Conservation (phyloP, 2,797 vertebrate genomes). For the Podarcis lilfordi region DNA sequence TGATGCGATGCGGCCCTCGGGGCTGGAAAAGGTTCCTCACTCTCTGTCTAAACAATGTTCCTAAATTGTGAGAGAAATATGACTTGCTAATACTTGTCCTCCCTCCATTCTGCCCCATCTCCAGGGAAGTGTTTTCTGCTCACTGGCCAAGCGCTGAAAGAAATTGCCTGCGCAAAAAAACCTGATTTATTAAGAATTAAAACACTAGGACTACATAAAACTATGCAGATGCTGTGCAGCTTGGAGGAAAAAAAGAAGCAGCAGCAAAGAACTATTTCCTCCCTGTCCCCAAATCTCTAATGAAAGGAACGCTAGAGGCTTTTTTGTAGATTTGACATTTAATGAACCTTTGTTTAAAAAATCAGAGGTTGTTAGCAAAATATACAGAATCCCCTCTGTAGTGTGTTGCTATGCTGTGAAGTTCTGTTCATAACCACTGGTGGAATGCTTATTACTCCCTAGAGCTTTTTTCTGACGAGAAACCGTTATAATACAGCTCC, state of each 20-base stretch:
- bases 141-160: background rate
- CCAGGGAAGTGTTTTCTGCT: constrained; percentile 17
- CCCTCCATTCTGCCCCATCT: no score
- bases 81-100: constrained; percentile 26
- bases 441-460: constrained; percentile 39
- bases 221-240: constrained; percentile 5
- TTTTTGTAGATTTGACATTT: constrained; percentile 32
- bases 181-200: constrained; percentile 28
- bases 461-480: constrained; percentile 33
- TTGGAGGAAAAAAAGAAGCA: background rate
- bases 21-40: background rate
- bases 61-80: constrained; percentile 2
- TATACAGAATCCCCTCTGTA: constrained; percentile 13
- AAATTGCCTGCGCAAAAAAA: background rate
- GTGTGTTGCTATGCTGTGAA: background rate
- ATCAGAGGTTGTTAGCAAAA: constrained; percentile 36
- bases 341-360: constrained; percentile 48
- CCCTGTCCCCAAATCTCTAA: background rate
- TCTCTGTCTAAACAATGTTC: constrained; percentile 1
- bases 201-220: constrained; percentile 8
- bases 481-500: constrained; percentile 15
- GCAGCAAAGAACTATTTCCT: background rate
- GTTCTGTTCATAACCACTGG: constrained; percentile 15
- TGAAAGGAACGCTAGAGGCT: constrained; percentile 26
- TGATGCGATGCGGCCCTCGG: background rate